phyloP scores from a whole-genome alignment of 2,888 invertebrate genomes.

The Leuctra nigra region DNA sequence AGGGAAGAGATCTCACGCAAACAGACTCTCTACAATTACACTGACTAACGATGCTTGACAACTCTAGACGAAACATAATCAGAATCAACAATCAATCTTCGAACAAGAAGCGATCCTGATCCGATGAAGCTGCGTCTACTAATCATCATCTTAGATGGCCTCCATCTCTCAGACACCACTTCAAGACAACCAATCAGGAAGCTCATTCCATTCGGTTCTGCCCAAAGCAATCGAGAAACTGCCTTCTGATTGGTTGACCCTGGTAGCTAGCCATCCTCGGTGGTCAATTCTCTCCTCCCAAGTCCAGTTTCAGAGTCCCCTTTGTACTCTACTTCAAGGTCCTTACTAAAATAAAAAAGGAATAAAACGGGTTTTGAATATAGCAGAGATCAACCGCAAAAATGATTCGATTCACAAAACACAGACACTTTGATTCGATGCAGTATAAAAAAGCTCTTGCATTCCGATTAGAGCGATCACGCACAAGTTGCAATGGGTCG shows the following conservation, averaged over 20 bases:
- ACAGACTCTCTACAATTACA: not conserved
- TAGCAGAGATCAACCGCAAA: too few relatives aligned
- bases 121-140: too few relatives aligned
- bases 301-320: not conserved
- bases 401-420: too few relatives aligned
- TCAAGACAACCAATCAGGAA: conserved; percentile 6
- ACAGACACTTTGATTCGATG: too few relatives aligned
- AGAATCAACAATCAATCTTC: conserved; percentile 10
- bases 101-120: not conserved
- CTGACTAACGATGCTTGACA: conserved; percentile 11
- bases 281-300: conserved; percentile 26
- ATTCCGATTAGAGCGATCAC: too few relatives aligned
- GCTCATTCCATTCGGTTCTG: conserved; percentile 6
- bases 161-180: not conserved
- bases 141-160: conserved; percentile 9
- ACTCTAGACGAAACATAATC: conserved; percentile 6
- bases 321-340: not conserved
- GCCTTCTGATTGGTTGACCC: conserved; percentile 20
- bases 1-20: too few relatives aligned
- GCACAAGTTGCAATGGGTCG: too few relatives aligned
- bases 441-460: too few relatives aligned
- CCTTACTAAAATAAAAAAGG: too few relatives aligned
- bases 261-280: conserved; percentile 14
- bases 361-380: too few relatives aligned
- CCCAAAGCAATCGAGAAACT: not conserved